Evolutionary conservation across 2,113 vertebrate genomes (phyloP).

Genomic region (Ia io): DNA sequence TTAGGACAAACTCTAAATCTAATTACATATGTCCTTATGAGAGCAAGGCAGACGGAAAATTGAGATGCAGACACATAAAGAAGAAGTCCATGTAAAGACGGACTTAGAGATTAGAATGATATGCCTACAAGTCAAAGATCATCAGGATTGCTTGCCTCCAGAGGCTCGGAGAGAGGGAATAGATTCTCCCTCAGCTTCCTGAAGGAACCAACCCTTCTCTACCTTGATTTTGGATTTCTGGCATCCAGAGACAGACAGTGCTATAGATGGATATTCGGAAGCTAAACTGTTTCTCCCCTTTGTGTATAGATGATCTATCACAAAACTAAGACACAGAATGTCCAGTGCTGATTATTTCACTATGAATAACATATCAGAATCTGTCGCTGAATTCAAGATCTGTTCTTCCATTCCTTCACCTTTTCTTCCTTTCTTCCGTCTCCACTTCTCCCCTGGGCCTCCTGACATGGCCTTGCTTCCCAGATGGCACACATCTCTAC

Average conservation of each 20-base stretch:
- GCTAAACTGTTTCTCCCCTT: neutral
- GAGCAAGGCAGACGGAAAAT: neutral
- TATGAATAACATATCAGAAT: neutral
- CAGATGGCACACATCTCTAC: fast-evolving
- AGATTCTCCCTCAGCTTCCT: neutral
- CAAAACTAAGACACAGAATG: neutral
- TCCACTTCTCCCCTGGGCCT: neutral
- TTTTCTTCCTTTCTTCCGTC: neutral
- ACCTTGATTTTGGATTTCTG: neutral
- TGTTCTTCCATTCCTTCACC: neutral
- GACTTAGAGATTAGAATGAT: neutral
- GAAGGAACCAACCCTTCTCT: neutral
- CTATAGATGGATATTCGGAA: neutral
- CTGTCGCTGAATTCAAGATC: neutral
- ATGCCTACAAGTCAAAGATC: neutral
- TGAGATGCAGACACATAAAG: neutral
- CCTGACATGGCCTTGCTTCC: neutral
- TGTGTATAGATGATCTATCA: neutral
- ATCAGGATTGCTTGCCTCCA: neutral
- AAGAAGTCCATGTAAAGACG: neutral
- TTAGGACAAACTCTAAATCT: neutral
- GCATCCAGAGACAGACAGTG: neutral
- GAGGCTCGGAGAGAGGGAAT: neutral
- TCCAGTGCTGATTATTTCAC: neutral
- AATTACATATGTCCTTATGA: neutral